Conservation (phyloP, 2,113 vertebrate genomes). For the Mesocricetus auratus region DNA sequence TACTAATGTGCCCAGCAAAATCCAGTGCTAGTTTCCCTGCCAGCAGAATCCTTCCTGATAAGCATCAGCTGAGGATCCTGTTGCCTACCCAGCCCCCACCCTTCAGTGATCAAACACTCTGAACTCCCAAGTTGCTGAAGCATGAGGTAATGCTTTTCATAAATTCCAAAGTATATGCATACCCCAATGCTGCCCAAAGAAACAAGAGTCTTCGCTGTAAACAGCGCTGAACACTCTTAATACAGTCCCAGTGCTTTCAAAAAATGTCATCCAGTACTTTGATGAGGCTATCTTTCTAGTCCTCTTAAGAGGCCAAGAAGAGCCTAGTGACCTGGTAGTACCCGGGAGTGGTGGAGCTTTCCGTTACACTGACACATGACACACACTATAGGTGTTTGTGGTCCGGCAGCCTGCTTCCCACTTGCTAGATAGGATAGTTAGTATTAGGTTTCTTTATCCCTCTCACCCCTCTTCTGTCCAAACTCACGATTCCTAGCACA, state of each 20-base stretch:
- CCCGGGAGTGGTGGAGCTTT: neutral
- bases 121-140: slow-evolving; percentile 38
- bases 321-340: neutral
- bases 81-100: neutral
- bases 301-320: neutral
- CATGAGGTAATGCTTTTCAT: neutral
- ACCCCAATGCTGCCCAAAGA: neutral
- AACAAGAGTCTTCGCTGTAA: neutral
- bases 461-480: neutral
- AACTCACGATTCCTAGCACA: neutral
- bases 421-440: neutral
- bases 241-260: neutral
- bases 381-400: neutral
- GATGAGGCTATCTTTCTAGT: neutral
- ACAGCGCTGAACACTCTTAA: neutral
- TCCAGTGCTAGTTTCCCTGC: slow-evolving; percentile 4
- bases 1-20: neutral
- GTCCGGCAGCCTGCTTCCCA: neutral
- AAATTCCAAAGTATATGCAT: neutral
- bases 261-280: slow-evolving; percentile 16
- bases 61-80: neutral
- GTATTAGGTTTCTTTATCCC: neutral
- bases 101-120: neutral
- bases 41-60: neutral
- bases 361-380: neutral